Percentiles rank a stretch among this genome's conserved stretches.
phyloP scores from a whole-genome alignment of 2,888 invertebrate species.

The Pasiphila rectangulata region DNA sequence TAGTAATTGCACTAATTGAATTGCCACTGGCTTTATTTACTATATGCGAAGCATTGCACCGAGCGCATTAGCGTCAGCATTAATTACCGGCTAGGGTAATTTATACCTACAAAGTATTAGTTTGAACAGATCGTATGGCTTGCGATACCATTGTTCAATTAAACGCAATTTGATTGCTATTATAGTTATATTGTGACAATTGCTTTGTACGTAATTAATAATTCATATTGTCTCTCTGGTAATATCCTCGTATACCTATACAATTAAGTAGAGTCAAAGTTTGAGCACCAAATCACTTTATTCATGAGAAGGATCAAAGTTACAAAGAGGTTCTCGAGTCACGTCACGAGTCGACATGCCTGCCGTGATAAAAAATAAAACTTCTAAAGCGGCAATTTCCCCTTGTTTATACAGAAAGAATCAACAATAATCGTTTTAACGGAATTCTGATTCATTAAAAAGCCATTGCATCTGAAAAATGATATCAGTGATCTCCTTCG shows the following conservation, averaged over 20 bases:
- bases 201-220: not conserved
- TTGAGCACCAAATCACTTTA: constrained; percentile 9
- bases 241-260: not conserved
- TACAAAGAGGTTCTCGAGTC: not conserved
- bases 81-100: constrained; percentile 31
- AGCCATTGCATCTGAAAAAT: constrained; percentile 50
- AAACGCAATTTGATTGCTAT: constrained; percentile 1
- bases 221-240: not conserved
- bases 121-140: constrained; percentile 12
- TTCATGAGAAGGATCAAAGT: constrained; percentile 11
- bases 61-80: constrained; percentile 30
- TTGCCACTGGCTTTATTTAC: constrained; percentile 25
- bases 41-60: constrained; percentile 18
- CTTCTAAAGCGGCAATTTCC: constrained; percentile 5
- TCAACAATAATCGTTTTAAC: constrained; percentile 14
- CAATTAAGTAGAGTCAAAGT: not conserved
- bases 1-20: constrained; percentile 30
- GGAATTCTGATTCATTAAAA: constrained; percentile 23
- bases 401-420: constrained; percentile 8
- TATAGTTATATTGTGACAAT: constrained; percentile 9
- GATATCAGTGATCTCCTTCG: constrained; percentile 70
- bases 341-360: constrained; percentile 1
- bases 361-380: constrained; percentile 6
- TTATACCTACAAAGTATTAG: constrained; percentile 27
- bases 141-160: constrained; percentile 4